A percentile compares a stretch with the other conserved stretches of the same genome.
phyloP scores from a whole-genome alignment of 2,888 invertebrate genomes.

The Deilephila porcellus region DNA sequence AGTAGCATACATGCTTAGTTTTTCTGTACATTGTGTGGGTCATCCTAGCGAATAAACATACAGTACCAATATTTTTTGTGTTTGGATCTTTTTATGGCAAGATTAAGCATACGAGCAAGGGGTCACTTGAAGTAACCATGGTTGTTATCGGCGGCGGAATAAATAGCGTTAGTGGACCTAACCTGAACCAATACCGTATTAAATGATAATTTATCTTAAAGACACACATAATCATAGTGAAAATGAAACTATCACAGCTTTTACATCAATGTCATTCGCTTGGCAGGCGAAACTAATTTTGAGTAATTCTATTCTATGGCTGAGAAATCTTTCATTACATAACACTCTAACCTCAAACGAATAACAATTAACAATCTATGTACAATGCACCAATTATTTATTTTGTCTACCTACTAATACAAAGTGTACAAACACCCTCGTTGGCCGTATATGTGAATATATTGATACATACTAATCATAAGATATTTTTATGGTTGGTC shows the following conservation, averaged over 20 bases:
- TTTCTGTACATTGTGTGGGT: too few relatives aligned
- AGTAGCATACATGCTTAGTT: too few relatives aligned
- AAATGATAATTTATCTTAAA: background rate
- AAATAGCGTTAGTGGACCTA: background rate
- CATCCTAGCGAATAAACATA: too few relatives aligned
- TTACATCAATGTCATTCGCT: constrained; percentile 6
- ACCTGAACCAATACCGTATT: background rate
- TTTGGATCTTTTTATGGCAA: too few relatives aligned
- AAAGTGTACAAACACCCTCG: too few relatives aligned
- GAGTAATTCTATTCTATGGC: background rate
- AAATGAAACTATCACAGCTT: constrained; percentile 3
- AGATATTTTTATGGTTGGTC: too few relatives aligned
- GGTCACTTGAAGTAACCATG: too few relatives aligned
- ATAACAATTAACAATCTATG: background rate
- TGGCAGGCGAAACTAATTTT: background rate
- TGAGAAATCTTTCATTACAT: background rate
- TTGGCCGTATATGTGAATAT: too few relatives aligned
- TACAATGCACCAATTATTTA: constrained; percentile 24
- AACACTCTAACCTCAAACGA: background rate
- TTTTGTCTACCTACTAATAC: constrained; percentile 29
- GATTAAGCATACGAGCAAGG: too few relatives aligned
- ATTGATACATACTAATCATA: too few relatives aligned
- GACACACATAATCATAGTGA: background rate
- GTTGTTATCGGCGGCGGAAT: too few relatives aligned
- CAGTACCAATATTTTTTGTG: too few relatives aligned